Evolutionary conservation across 2,113 vertebrate species (phyloP), one percentile per base, ranked within the genome.

Genomic region (Urocitellus parryii): DNA sequence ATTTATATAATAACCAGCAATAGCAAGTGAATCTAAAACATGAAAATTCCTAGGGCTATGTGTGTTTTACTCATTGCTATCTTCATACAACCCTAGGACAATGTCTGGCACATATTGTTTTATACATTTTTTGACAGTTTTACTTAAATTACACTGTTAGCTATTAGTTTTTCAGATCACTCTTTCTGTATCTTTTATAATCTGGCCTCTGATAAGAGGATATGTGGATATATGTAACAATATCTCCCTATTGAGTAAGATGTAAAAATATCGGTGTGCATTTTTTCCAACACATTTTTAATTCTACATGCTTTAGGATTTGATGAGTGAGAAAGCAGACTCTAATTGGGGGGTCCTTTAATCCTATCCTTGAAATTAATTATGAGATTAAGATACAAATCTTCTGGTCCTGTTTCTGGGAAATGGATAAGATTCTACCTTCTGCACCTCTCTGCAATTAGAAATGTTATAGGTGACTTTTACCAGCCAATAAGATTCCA

Each of bases 401-500:
- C 17, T 5, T 63, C 34, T 74, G 17, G 8, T 67, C 58, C 37
- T 67, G 4, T 7, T 94, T 8, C 13, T 20, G 0, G 18, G 3
- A 34, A 27, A 20, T 22, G 56, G 32, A 7, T 22, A 68, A 70
- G 8, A 51, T 18, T 39, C 4, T 8, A 48, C 4, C 29, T 74
- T 48, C 3, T 18, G 17, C 84, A 53, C 20, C 1, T 79, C 45
- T 78, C 72, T n/a, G 25, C 68, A 74, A 37, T 58, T 37, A 29
- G 1, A 2, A 1, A 70, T 53, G 12, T 18, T 48, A 8, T 5
- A 2, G 1, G 5, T 61, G 37, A 85, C 13, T 5, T 37, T 4
- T 14, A 5, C 11, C 17, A 3, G 7, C 10, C 11, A 81, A 58
- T 42, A 17, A 45, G 51, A 1, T 12, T 11, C n/a, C 5, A 18